Percentiles rank a stretch among this genome's conserved stretches.
Conservation (phyloP, 92 coral and sea anemone species). For the Phymanthus crucifer region DNA sequence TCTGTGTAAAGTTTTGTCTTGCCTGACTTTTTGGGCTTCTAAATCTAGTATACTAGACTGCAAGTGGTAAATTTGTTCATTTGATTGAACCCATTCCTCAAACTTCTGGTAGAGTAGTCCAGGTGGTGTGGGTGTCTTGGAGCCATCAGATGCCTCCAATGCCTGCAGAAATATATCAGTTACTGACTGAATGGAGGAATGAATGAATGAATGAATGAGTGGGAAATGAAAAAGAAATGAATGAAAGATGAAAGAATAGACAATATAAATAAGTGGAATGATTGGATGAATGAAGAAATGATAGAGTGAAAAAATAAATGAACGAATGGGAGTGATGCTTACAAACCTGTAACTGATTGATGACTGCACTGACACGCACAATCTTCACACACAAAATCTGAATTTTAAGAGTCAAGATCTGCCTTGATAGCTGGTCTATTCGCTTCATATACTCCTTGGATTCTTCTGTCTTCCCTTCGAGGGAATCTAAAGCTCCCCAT, state of each 20-base stretch:
- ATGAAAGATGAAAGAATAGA: too few species aligned
- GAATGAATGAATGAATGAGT: too few species aligned
- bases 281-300: too few species aligned
- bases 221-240: too few species aligned
- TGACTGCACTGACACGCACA: conserved; percentile 55
- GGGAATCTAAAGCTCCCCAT: conserved; percentile 80
- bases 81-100: conserved; percentile 72
- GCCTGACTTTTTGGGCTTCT: conserved; percentile 85
- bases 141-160: conserved; percentile 42
- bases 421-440: conserved; percentile 59
- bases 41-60: conserved; percentile 77
- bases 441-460: conserved; percentile 64
- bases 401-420: conserved; percentile 65
- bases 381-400: conserved; percentile 72
- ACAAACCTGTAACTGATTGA: conserved; percentile 71
- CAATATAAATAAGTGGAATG: too few species aligned
- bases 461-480: conserved; percentile 68
- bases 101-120: conserved; percentile 58
- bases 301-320: too few species aligned
- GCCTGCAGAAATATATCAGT: conserved; percentile 16
- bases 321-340: too few species aligned
- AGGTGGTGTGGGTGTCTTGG: conserved; percentile 59
- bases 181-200: neutral
- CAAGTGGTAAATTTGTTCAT: conserved; percentile 62
- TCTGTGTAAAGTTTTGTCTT: too few species aligned